phyloP scores from a whole-genome alignment of 2,113 vertebrate species.

The Thunnus thynnus region DNA sequence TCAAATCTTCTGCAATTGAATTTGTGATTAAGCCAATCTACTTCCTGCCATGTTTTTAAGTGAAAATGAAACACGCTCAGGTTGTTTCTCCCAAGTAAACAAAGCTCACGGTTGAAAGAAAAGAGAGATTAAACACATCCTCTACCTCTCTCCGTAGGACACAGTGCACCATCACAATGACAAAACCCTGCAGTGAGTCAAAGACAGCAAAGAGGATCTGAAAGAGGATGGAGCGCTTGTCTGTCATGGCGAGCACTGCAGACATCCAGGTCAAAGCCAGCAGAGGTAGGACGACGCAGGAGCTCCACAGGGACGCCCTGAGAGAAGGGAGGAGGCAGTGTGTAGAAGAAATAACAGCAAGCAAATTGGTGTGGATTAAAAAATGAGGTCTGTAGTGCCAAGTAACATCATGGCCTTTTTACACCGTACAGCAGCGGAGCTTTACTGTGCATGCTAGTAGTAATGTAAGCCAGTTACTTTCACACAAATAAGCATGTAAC shows the following conservation, averaged over 20 bases:
- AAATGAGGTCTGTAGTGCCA: slow-evolving; percentile 11
- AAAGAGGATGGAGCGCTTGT: slow-evolving; percentile 99
- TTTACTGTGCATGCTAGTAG: slow-evolving; percentile 1
- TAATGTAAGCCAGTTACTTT: not conserved
- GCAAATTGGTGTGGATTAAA: slow-evolving; percentile 6
- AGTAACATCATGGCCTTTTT: slow-evolving; percentile 1
- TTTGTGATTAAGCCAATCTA: not conserved
- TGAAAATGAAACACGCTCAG: not conserved
- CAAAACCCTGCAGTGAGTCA: slow-evolving; percentile 99
- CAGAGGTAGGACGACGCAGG: slow-evolving; percentile 97
- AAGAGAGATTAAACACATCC: not conserved
- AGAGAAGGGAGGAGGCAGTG: slow-evolving; percentile 52
- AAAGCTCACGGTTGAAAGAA: not conserved
- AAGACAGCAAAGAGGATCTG: slow-evolving; percentile 99
- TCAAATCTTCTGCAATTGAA: not conserved
- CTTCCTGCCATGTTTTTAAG: not conserved
- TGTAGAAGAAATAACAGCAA: slow-evolving; percentile 25
- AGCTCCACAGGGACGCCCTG: slow-evolving; percentile 99
- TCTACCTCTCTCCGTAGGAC: slow-evolving; percentile 96
- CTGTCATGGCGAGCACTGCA: slow-evolving; percentile 98
- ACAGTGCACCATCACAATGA: slow-evolving; percentile 99
- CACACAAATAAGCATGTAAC: not conserved
- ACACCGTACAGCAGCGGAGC: not conserved
- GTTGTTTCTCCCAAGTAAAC: not conserved
- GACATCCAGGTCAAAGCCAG: slow-evolving; percentile 99